These are phyloP conservation scores for Perdita meconis DNA, from an alignment of 2,888 invertebrate genomes.

Conservation along the genomic window DNA sequence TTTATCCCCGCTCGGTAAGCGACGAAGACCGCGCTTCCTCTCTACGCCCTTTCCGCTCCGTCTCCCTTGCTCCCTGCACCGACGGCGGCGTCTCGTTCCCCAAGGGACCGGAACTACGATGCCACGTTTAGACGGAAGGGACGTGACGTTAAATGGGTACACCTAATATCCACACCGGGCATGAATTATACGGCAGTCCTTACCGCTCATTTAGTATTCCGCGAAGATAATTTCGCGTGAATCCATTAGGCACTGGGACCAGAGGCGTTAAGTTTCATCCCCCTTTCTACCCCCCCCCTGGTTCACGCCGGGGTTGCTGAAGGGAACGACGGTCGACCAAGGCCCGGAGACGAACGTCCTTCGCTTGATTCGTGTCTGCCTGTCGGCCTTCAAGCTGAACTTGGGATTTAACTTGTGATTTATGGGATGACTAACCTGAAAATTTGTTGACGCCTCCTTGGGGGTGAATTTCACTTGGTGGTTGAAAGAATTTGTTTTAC, in stretches of 20 bases:
- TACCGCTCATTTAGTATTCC: conserved; percentile 76
- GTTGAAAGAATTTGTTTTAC: too few relatives aligned
- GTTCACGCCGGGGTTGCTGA: conserved; percentile 20
- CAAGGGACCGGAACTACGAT: conserved; percentile 56
- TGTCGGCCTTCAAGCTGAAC: conserved; percentile 1
- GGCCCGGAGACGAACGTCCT: conserved; percentile 18
- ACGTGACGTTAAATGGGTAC: conserved; percentile 74
- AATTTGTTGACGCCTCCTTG: not conserved
- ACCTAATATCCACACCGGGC: conserved; percentile 70
- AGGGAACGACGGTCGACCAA: conserved; percentile 35
- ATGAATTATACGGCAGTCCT: conserved; percentile 74
- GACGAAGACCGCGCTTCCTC: conserved; percentile 29
- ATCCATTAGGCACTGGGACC: conserved; percentile 68
- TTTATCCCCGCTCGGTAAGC: conserved; percentile 4
- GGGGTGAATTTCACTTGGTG: too few relatives aligned
- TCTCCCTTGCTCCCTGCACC: conserved; percentile 7
- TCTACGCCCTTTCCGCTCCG: too few relatives aligned
- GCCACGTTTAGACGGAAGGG: conserved; percentile 64
- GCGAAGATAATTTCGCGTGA: conserved; percentile 74
- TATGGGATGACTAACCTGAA: not conserved
- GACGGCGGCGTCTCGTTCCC: too few relatives aligned
- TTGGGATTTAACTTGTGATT: conserved; percentile 30
- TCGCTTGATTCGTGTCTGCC: conserved; percentile 24
- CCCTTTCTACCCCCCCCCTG: conserved; percentile 25
- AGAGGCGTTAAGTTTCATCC: conserved; percentile 63